These are phyloP conservation scores for Crotalus horridus DNA, from an alignment of 2,113 vertebrate genomes.

Conservation along the genomic window DNA sequence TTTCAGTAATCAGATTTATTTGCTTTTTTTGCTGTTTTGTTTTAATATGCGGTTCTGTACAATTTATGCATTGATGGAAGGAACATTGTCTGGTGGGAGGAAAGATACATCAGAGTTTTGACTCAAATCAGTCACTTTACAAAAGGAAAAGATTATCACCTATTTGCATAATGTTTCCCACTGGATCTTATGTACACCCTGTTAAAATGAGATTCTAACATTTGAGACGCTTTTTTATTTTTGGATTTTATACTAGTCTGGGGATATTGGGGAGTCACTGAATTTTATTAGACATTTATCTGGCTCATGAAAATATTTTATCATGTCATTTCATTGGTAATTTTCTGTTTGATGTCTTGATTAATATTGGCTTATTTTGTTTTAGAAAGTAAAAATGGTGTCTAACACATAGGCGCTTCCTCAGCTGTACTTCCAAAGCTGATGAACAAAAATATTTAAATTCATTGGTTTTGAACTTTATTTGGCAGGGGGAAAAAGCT, in stretches of 20 bases:
- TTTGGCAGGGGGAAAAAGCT: no score
- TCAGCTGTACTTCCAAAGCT: not conserved
- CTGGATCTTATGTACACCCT: conserved; percentile 24
- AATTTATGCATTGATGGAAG: not conserved
- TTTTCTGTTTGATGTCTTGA: conserved; percentile 21
- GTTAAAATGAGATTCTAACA: conserved; percentile 50
- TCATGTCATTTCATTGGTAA: not conserved
- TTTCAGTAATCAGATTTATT: conserved; percentile 40
- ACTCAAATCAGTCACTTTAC: conserved; percentile 4
- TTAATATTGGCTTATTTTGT: conserved; percentile 13
- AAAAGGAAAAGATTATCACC: not conserved
- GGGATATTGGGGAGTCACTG: conserved; percentile 34
- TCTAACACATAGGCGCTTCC: not conserved
- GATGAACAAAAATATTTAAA: not conserved
- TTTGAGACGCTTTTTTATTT: conserved; percentile 38
- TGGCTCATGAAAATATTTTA: conserved; percentile 37
- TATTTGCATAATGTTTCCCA: conserved; percentile 50
- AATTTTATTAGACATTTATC: conserved; percentile 1
- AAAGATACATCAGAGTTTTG: not conserved
- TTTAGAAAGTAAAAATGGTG: not conserved
- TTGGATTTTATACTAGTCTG: conserved; percentile 34
- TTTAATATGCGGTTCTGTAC: conserved; percentile 14
- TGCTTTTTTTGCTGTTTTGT: conserved; percentile 14
- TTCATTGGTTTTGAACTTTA: no score
- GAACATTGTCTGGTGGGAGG: not conserved